Base-by-base conservation (phyloP, 2,113 vertebrate species). In the Anser cygnoides region DNA sequence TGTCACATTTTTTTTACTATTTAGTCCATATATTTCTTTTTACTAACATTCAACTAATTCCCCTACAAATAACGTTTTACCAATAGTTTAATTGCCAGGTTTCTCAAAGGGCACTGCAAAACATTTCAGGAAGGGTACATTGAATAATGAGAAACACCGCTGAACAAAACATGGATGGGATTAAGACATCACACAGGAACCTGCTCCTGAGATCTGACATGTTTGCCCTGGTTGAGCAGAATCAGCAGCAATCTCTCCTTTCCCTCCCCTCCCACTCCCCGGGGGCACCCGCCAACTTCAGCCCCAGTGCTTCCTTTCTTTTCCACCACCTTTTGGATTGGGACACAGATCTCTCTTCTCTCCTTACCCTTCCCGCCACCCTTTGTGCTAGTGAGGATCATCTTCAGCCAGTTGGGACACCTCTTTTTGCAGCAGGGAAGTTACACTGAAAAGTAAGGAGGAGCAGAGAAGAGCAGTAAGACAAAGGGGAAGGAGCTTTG, bases 271-370 rank as follows among this genome's bases (percentile, higher is more conserved):
- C 17, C 23, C 18, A 25, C 50, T 52, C 50, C 23, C 13, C 2
- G 50, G 18, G 16, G 61, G 26, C 23, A 25, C 37, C 11, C 37
- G 70, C 20, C 33, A 10, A 25, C 0, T 0, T 4, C 59, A 68
- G 10, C 12, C 28, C 9, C 57, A 71, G 52, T 10, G 58, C 28
- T 78, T 84, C 52, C 0, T 19, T 13, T 26, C 46, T 23, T 44
- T 31, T 11, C 46, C 12, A 84, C 12, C 14, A 59, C 2, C 3
- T 35, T 14, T 37, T 35, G 13, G 39, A 33, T 25, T 3, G 17
- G 9, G 11, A 41, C 55, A 44, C 25, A 67, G 28, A 63, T 9
- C 14, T 11, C 15, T 77, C 6, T 52, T 63, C 31, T 49, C 11
- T 33, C 28, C 33, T 57, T 28, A 43, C 22, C 10, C 31, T 79